Percentiles rank a stretch among this genome's conserved stretches.
phyloP scores from a whole-genome alignment of 2,888 invertebrate genomes.

The Drosophila emarginata region DNA sequence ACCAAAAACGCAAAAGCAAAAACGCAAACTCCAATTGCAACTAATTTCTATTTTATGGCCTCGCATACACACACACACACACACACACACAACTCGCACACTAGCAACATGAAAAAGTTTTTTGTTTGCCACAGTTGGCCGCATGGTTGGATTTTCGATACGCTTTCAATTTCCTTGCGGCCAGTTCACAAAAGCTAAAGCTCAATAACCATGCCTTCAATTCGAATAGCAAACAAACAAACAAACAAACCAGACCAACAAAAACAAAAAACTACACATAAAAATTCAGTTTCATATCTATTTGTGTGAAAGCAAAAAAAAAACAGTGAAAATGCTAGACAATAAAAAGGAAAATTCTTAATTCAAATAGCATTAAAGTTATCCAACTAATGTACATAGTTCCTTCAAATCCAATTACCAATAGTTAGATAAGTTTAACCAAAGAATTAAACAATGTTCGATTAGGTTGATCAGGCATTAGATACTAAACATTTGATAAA shows the following conservation, averaged over 20 bases:
- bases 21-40: constrained; percentile 73
- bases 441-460: background rate
- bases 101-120: constrained; percentile 41
- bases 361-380: constrained; percentile 1
- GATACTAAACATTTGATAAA: background rate
- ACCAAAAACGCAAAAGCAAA: constrained; percentile 69
- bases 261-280: constrained; percentile 24
- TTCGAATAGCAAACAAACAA: constrained; percentile 7
- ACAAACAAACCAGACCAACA: constrained; percentile 27
- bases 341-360: constrained; percentile 28
- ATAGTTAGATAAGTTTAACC: background rate
- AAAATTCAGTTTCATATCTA: constrained; percentile 19
- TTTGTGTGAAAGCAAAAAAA: background rate
- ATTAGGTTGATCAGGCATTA: background rate
- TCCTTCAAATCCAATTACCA: background rate
- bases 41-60: constrained; percentile 74
- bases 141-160: constrained; percentile 63
- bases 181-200: constrained; percentile 44
- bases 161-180: constrained; percentile 72
- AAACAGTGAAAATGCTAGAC: background rate
- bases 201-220: constrained; percentile 25
- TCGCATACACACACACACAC: constrained; percentile 1
- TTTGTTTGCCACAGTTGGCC: constrained; percentile 67
- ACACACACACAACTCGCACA: constrained; percentile 12
- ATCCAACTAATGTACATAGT: background rate